Evolutionary conservation across 2,797 vertebrate genomes (phyloP).

Genomic region (Sebastes steindachneri): DNA sequence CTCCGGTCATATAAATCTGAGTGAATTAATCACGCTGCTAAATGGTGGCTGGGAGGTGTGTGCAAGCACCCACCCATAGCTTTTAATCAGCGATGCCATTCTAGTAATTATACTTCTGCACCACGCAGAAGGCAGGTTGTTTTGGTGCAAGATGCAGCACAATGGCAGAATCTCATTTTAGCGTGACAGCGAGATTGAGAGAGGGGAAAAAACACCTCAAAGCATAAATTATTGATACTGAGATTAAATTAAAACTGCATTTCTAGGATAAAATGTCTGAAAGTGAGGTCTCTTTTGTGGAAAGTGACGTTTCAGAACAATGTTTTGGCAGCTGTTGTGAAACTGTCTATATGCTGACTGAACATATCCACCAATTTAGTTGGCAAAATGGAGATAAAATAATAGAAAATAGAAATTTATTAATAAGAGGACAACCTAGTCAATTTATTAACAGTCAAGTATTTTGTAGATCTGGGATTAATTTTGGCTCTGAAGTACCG

Average conservation of each 20-base stretch:
- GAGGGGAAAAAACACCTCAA: conserved; percentile 8
- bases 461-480: not conserved
- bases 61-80: conserved; percentile 33
- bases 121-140: conserved; percentile 6
- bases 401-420: not conserved
- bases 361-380: not conserved
- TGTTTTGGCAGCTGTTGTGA: conserved; percentile 15
- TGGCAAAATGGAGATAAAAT: not conserved
- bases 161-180: conserved; percentile 49
- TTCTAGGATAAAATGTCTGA: conserved; percentile 16
- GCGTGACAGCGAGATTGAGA: conserved; percentile 22
- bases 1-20: conserved; percentile 26
- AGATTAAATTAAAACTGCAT: conserved; percentile 44
- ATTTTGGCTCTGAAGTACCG: not conserved
- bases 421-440: not conserved
- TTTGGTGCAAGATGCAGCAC: conserved; percentile 40
- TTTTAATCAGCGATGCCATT: conserved; percentile 60
- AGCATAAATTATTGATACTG: conserved; percentile 50
- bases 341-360: not conserved
- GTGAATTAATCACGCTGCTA: conserved; percentile 58
- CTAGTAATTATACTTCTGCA: conserved; percentile 54
- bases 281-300: conserved; percentile 8
- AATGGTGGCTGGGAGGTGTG: conserved; percentile 49
- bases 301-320: conserved; percentile 2
- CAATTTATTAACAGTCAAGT: not conserved